phyloP scores from a whole-genome alignment of 2,797 vertebrate genomes.

The Gymnothorax reevesii region DNA sequence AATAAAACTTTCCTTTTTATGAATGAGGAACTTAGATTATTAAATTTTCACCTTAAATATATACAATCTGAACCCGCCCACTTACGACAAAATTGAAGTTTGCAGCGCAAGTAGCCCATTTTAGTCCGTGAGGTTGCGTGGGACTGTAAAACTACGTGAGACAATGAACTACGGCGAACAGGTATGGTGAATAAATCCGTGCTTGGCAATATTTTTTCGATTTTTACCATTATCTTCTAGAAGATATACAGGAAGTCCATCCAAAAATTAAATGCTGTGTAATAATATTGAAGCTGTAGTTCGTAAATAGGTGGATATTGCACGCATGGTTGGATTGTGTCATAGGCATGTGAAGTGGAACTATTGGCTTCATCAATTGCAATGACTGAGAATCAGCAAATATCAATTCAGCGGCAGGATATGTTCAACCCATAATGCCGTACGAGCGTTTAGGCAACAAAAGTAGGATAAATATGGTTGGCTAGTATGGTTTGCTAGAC shows the following conservation, averaged over 20 bases:
- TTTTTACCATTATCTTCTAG: neutral
- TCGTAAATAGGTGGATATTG: neutral
- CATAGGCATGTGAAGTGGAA: neutral
- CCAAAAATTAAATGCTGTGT: too few species aligned
- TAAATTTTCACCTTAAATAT: neutral
- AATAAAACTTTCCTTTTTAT: neutral
- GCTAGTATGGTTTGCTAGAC: neutral
- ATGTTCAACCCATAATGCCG: neutral
- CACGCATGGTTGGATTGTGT: neutral
- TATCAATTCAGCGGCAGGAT: neutral
- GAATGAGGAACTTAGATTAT: neutral
- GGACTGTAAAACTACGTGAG: neutral
- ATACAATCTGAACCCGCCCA: neutral
- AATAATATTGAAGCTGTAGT: too few species aligned
- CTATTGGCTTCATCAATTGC: neutral
- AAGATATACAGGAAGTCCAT: neutral
- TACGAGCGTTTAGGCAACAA: neutral
- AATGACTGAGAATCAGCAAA: neutral
- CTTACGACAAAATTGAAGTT: neutral
- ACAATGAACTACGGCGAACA: slow-evolving; percentile 18
- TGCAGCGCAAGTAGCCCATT: neutral
- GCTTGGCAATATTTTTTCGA: neutral
- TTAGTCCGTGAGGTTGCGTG: neutral
- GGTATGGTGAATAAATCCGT: neutral
- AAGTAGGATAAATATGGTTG: neutral